Evolutionary conservation across 1,140 invertebrate species (phyloP).

Genomic region (Drosophila rhopaloa): DNA sequence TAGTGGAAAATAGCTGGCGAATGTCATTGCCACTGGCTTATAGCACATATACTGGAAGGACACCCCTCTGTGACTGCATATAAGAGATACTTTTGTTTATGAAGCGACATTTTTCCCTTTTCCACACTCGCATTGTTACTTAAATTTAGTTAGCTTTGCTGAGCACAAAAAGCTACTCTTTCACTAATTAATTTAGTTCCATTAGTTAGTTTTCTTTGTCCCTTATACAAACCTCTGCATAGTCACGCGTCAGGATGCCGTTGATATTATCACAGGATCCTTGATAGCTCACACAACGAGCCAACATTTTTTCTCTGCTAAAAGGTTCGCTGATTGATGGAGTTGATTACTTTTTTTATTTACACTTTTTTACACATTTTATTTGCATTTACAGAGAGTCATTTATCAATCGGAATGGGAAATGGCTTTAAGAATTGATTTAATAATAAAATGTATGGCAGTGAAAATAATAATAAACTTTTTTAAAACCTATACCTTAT

Average conservation of each 20-base stretch:
- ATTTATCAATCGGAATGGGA: neutral
- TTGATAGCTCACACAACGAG: conserved; percentile 80
- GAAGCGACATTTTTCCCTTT: conserved; percentile 26
- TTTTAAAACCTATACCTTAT: too few relatives aligned
- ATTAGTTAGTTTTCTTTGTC: conserved; percentile 9
- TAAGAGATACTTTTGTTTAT: conserved; percentile 19
- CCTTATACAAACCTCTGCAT: conserved; percentile 76
- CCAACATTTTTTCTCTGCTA: conserved; percentile 62
- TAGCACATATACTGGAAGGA: conserved; percentile 45
- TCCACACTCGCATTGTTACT: conserved; percentile 20
- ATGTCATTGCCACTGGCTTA: conserved; percentile 59
- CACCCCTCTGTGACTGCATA: conserved; percentile 19
- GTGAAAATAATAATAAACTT: neutral
- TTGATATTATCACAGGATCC: conserved; percentile 83
- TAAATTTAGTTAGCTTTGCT: conserved; percentile 53
- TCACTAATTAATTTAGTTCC: conserved; percentile 63
- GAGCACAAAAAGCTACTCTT: conserved; percentile 28
- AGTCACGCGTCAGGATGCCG: conserved; percentile 73
- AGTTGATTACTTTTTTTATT: conserved; percentile 4
- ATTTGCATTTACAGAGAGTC: neutral
- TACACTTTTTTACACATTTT: conserved; percentile 15
- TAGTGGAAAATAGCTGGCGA: conserved; percentile 48
- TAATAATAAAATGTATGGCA: neutral
- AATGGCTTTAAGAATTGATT: neutral
- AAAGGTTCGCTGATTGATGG: conserved; percentile 25